Evolutionary conservation across 1,140 invertebrate species (phyloP).

Genomic region (Lanistes nyassanus): DNA sequence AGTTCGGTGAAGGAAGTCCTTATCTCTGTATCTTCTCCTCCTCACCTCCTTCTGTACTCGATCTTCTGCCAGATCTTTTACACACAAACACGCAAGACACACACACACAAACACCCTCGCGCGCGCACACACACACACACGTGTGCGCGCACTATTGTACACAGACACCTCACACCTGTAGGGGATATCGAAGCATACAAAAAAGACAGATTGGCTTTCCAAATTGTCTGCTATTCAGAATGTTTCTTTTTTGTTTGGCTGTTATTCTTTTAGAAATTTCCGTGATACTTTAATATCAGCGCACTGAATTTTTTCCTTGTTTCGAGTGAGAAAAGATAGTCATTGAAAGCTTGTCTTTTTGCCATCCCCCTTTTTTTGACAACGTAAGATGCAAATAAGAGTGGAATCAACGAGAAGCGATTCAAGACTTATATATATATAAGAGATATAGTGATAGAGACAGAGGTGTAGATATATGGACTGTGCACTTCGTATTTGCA

Average conservation of each 20-base stretch:
- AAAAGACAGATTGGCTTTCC: neutral
- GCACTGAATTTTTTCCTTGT: neutral
- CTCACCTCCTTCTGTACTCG: no score
- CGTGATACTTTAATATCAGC: neutral
- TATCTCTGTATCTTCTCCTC: no score
- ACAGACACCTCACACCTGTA: neutral
- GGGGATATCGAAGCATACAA: no score
- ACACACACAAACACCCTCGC: neutral
- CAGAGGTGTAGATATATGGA: no score
- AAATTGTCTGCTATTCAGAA: neutral
- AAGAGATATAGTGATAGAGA: no score
- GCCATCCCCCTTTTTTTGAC: no score
- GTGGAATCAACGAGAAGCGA: no score
- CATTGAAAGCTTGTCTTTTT: neutral
- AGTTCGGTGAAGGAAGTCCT: neutral
- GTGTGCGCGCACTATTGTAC: neutral
- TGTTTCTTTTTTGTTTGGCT: neutral
- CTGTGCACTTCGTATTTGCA: no score
- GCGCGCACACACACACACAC: neutral
- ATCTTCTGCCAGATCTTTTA: no score
- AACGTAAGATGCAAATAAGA: no score
- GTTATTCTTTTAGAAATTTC: neutral
- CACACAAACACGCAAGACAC: constrained; percentile 6
- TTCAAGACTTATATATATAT: no score
- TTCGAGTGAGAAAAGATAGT: neutral